Evolutionary conservation across 2,113 vertebrate species (phyloP).

Genomic region (Archocentrus centrarchus): DNA sequence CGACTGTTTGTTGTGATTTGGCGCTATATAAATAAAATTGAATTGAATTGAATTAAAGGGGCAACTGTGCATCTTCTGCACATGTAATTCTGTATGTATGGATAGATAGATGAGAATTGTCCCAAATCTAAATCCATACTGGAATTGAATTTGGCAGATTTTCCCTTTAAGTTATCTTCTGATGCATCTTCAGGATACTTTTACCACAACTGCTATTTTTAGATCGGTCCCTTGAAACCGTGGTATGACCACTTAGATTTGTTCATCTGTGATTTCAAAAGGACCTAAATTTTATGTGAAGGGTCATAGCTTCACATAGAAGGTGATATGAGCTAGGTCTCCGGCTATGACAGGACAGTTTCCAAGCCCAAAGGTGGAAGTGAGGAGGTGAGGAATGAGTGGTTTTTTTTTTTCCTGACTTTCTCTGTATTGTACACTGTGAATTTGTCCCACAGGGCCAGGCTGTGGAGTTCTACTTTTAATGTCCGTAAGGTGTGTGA

Average conservation of each 20-base stretch:
- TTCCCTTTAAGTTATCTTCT: background rate
- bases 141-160: background rate
- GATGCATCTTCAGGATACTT: constrained; percentile 10
- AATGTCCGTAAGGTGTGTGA: background rate
- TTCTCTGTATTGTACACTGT: background rate
- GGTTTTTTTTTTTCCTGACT: background rate
- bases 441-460: background rate
- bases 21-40: no score
- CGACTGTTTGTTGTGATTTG: no score
- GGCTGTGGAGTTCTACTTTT: no score
- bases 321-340: background rate
- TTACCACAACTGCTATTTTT: background rate
- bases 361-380: background rate
- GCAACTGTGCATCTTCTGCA: background rate
- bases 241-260: background rate
- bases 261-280: background rate
- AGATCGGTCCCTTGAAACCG: background rate
- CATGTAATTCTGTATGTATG: background rate
- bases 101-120: background rate
- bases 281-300: background rate
- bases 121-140: background rate
- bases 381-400: no score
- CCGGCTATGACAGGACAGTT: background rate
- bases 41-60: background rate
- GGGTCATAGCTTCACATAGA: background rate